Evolutionary conservation across 2,888 invertebrate genomes (phyloP).

Genomic region (Hemithea aestivaria): DNA sequence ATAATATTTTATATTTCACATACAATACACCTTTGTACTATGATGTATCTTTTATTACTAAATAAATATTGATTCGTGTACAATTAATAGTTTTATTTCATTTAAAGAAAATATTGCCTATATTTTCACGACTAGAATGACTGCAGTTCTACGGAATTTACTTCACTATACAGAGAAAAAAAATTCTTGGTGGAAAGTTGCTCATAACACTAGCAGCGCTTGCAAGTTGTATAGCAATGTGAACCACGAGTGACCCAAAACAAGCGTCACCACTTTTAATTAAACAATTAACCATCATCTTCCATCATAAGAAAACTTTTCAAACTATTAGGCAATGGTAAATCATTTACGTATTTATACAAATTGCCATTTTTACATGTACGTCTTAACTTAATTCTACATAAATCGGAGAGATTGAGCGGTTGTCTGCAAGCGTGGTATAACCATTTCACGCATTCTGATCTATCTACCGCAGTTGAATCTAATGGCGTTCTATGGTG

Average conservation of each 20-base stretch:
- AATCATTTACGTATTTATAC: constrained; percentile 48
- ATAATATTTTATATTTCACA: constrained; percentile 17
- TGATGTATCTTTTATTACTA: constrained; percentile 26
- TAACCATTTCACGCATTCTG: constrained; percentile 56
- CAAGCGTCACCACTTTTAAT: too few relatives aligned
- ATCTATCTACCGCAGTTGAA: constrained; percentile 21
- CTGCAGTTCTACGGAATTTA: too few relatives aligned
- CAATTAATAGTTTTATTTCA: constrained; percentile 1
- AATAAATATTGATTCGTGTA: constrained; percentile 22
- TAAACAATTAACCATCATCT: constrained; percentile 53
- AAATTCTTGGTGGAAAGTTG: too few relatives aligned
- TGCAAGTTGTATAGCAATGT: too few relatives aligned
- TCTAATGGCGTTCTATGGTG: constrained; percentile 32
- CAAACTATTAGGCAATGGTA: constrained; percentile 77
- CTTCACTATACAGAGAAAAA: too few relatives aligned
- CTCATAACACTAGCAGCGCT: too few relatives aligned
- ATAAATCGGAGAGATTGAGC: constrained; percentile 73
- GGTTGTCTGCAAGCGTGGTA: constrained; percentile 66
- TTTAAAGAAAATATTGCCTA: too few relatives aligned
- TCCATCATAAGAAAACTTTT: constrained; percentile 80
- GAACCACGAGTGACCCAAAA: too few relatives aligned
- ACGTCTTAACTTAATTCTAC: constrained; percentile 76
- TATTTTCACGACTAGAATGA: too few relatives aligned
- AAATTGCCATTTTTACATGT: constrained; percentile 51
- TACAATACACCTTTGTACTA: constrained; percentile 23